Conservation (phyloP, 2,113 vertebrate genomes). For the Calcarius ornatus region DNA sequence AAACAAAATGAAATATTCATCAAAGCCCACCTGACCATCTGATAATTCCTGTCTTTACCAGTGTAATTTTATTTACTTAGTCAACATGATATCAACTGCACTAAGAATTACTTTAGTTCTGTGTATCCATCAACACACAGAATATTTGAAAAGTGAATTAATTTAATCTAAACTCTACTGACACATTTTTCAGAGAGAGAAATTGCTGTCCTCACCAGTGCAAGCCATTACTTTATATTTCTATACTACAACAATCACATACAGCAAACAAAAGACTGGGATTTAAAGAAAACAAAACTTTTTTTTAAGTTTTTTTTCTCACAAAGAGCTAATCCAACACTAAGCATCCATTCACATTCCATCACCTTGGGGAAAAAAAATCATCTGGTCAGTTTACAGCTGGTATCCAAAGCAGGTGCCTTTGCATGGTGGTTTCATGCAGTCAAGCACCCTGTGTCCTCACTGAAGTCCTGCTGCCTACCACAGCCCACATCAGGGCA, state of each 20-base stretch:
- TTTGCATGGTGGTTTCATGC: fast-evolving
- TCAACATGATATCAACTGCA: not conserved
- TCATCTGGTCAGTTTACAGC: not conserved
- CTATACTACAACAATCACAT: not conserved
- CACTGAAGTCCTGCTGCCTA: fast-evolving
- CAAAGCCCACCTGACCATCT: not conserved
- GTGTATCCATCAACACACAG: not conserved
- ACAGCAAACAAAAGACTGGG: not conserved
- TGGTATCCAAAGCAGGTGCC: fast-evolving
- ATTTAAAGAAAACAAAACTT: not conserved
- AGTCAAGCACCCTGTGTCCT: fast-evolving
- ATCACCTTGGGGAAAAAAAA: not conserved
- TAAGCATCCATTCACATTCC: not conserved
- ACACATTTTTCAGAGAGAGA: not conserved
- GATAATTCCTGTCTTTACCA: not conserved
- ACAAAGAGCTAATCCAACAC: not conserved
- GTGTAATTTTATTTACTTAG: not conserved
- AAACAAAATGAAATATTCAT: not conserved
- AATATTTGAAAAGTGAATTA: not conserved
- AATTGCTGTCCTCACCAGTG: not conserved
- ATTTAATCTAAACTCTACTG: not conserved
- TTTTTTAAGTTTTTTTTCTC: not conserved
- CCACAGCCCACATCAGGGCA: fast-evolving
- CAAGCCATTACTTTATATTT: not conserved
- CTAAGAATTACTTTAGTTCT: not conserved